phyloP scores from a whole-genome alignment of 2,797 vertebrate genomes.

The Chiloscyllium punctatum region DNA sequence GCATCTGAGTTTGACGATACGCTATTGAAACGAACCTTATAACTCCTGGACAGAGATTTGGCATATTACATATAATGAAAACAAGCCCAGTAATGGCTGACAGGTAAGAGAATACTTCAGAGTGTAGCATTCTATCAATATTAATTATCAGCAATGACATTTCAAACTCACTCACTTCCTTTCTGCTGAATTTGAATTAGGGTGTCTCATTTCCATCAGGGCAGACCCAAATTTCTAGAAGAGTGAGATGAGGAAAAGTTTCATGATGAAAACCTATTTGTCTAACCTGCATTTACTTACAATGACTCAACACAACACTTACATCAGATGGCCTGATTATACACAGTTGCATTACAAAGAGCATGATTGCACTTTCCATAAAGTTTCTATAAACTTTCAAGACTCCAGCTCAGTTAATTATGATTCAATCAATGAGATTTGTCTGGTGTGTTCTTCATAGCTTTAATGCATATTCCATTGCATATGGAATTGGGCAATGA shows the following conservation, averaged over 20 bases:
- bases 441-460: too few species aligned
- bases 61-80: background rate
- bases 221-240: slow-evolving; percentile 86
- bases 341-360: background rate
- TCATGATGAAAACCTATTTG: background rate
- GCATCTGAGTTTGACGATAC: slow-evolving; percentile 92
- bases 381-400: too few species aligned
- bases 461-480: too few species aligned
- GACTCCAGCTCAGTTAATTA: too few species aligned
- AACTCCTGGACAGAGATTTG: slow-evolving; percentile 67
- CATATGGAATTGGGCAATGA: too few species aligned
- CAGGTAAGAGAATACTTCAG: background rate
- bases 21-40: slow-evolving; percentile 97
- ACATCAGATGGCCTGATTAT: background rate
- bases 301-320: background rate
- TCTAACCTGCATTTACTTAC: background rate
- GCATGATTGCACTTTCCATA: background rate
- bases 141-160: background rate
- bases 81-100: background rate
- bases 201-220: slow-evolving; percentile 94
- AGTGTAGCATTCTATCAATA: background rate
- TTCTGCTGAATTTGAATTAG: slow-evolving; percentile 81
- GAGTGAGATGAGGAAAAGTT: slow-evolving; percentile 15
- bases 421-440: too few species aligned
- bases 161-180: slow-evolving; percentile 72